Percentiles rank a stretch among this genome's conserved stretches.
Evolutionary conservation across 2,113 vertebrate genomes (phyloP).

Genomic region (Merops nubicus): DNA sequence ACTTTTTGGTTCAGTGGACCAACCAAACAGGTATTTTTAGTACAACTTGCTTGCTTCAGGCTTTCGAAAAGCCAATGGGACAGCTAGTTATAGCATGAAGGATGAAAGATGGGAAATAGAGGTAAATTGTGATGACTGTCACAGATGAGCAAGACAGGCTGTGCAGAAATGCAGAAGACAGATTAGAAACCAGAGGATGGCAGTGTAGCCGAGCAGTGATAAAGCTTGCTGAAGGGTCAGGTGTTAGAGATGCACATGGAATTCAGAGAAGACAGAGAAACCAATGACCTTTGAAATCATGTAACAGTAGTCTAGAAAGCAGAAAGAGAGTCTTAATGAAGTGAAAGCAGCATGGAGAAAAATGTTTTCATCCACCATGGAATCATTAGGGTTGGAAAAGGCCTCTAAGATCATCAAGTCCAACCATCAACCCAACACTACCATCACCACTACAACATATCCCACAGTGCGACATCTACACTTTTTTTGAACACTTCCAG

Average conservation of each 20-base stretch:
- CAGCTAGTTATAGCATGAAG: neutral
- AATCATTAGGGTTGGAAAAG: no score
- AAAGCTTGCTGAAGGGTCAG: neutral
- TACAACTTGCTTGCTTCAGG: neutral
- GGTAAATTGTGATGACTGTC: neutral
- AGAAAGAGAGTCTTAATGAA: neutral
- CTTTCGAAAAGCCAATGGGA: neutral
- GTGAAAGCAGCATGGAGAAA: neutral
- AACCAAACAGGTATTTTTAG: neutral
- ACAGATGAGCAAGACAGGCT: neutral
- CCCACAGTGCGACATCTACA: no score
- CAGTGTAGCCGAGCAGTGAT: neutral
- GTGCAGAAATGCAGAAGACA: neutral
- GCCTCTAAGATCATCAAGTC: no score
- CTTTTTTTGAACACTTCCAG: no score
- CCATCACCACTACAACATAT: no score
- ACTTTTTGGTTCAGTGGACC: neutral
- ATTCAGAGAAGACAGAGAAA: neutral
- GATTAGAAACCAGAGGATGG: neutral
- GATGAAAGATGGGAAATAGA: neutral
- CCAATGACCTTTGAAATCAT: neutral
- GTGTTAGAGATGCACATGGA: neutral
- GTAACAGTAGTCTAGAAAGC: neutral
- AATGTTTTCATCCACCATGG: neutral
- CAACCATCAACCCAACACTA: no score